Conservation (phyloP, 2,888 invertebrate species). For the Ellobium chinense region DNA sequence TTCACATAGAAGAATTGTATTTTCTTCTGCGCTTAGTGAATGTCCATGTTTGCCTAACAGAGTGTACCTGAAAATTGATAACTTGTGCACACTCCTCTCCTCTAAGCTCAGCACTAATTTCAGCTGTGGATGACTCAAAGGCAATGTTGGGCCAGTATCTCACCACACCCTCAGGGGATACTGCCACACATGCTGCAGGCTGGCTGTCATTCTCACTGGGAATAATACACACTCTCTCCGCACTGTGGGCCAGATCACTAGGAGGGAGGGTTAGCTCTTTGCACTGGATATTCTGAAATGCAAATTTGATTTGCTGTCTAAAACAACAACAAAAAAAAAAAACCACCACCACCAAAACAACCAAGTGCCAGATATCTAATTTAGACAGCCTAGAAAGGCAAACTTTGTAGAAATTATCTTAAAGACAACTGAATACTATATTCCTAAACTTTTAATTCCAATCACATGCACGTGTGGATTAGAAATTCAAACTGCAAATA, state of each 20-base stretch:
- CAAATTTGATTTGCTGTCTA: too few relatives aligned
- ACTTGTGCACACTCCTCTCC: conserved; percentile 80
- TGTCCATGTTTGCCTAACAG: not conserved
- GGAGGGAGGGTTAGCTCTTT: conserved; percentile 93
- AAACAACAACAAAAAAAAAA: too few relatives aligned
- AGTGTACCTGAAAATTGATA: conserved; percentile 70
- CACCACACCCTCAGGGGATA: conserved; percentile 94
- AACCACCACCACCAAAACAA: too few relatives aligned
- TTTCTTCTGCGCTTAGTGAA: not conserved
- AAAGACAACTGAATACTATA: too few relatives aligned
- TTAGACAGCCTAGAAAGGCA: too few relatives aligned
- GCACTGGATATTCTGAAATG: conserved; percentile 80
- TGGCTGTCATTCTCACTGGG: conserved; percentile 82
- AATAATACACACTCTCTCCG: conserved; percentile 84
- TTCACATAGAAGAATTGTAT: not conserved
- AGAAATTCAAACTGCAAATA: too few relatives aligned
- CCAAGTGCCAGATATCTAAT: too few relatives aligned
- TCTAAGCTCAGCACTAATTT: conserved; percentile 91
- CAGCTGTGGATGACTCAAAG: conserved; percentile 91
- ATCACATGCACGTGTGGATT: too few relatives aligned
- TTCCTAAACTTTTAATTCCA: too few relatives aligned
- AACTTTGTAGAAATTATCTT: too few relatives aligned
- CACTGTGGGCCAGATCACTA: conserved; percentile 91
- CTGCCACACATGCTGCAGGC: conserved; percentile 83
- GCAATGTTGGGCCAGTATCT: conserved; percentile 96